Evolutionary conservation across 23 tunicate genomes (phyloP).

Genomic region (Trididemnum nubilum): DNA sequence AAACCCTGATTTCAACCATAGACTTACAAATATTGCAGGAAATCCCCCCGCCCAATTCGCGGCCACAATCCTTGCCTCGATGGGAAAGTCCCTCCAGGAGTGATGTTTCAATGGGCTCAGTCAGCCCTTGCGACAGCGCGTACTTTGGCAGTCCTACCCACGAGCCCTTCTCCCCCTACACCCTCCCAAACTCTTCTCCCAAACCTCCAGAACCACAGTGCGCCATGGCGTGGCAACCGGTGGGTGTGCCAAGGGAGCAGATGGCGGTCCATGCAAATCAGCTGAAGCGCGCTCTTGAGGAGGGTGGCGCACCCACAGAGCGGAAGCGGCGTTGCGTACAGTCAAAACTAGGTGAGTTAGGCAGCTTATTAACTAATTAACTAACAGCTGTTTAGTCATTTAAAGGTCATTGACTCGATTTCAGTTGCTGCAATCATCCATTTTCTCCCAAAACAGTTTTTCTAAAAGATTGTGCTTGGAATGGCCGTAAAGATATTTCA

Average conservation of each 20-base stretch:
- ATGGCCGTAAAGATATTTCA: no score
- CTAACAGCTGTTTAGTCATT: no score
- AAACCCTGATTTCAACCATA: no score
- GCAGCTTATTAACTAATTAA: background rate
- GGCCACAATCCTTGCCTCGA: no score
- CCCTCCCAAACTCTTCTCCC: background rate
- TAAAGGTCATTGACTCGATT: no score
- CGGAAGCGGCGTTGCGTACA: background rate
- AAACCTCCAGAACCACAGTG: background rate
- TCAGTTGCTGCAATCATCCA: no score
- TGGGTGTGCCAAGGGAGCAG: slow-evolving; percentile 29
- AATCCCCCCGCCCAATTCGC: no score
- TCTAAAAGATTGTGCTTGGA: no score
- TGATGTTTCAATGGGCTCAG: slow-evolving; percentile 17
- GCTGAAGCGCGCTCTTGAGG: slow-evolving; percentile 38
- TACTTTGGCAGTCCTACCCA: slow-evolving; percentile 49
- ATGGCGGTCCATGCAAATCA: slow-evolving; percentile 17
- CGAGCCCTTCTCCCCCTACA: background rate
- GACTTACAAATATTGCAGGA: no score
- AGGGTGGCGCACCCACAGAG: background rate
- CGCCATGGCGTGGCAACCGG: slow-evolving; percentile 16
- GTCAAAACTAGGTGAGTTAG: background rate
- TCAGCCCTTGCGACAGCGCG: slow-evolving; percentile 67
- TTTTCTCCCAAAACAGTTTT: no score
- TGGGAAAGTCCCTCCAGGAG: no score